Percentiles rank a stretch among this genome's conserved stretches.
Conservation (phyloP, 1,140 invertebrate genomes). For the Neomicropteryx cornuta region DNA sequence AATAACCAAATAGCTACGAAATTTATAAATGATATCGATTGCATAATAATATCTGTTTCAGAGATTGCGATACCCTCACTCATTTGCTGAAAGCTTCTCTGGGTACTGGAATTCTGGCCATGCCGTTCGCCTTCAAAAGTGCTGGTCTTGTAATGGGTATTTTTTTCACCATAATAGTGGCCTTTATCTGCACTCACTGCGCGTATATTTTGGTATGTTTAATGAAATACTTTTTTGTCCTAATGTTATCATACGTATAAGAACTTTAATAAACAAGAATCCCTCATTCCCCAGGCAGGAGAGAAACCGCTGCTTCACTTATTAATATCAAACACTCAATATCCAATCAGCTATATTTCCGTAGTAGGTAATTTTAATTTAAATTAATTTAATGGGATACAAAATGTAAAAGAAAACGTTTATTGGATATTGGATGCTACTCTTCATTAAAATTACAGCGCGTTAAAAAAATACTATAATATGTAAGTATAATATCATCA, state of each 20-base stretch:
- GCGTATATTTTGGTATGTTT: conserved; percentile 70
- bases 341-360: too few species aligned
- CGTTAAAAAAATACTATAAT: too few species aligned
- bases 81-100: conserved; percentile 81
- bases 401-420: too few species aligned
- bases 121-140: conserved; percentile 75
- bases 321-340: neutral
- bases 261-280: neutral
- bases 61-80: conserved; percentile 72
- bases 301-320: neutral
- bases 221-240: too few species aligned
- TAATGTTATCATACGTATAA: neutral
- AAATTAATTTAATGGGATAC: too few species aligned
- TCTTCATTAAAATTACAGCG: too few species aligned
- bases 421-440: too few species aligned
- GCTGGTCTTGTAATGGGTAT: conserved; percentile 69
- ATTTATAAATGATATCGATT: conserved; percentile 3
- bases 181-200: conserved; percentile 77
- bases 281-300: neutral
- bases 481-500: too few species aligned
- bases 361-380: too few species aligned
- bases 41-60: conserved; percentile 26
- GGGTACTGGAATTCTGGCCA: conserved; percentile 84
- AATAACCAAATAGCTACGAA: conserved; percentile 11
- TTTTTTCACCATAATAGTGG: conserved; percentile 66